Evolutionary conservation across 2,888 invertebrate genomes (phyloP), one percentile per base, ranked within the genome.

Genomic region (Oscheius sp.): DNA sequence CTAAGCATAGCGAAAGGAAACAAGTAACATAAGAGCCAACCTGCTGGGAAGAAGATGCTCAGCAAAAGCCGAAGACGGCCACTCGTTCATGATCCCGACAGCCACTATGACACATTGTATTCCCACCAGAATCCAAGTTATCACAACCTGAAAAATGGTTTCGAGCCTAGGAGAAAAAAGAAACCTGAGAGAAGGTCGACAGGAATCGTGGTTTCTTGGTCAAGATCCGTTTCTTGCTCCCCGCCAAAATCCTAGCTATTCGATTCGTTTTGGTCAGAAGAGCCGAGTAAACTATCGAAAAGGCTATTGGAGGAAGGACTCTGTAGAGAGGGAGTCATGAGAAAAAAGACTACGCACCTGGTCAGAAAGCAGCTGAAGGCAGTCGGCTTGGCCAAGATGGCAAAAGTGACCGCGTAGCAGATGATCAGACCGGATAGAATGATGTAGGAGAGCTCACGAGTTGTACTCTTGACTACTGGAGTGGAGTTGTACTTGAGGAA

Each of bases 241-340:
- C 96, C 89, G 96, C 95, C 91, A 98, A 94, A 89, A 98, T 98
- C 63, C 98, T 92, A 0, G 96, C 94, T 80, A 99, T 99, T 70
- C 98, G 92, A 91, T 97, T 98, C 11, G 98, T 98, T 92, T 98
- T 98, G 65, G 98, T 98, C 71, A 98, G 92, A 42, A 99, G 92
- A 0, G 98, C 96, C 0, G 96, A 96, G 91, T 98, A 98, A 55
- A 99, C 96, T 62, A 98, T 94, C 0, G 96, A 95, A 91, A 99
- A 98, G 89, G 96, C 95, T 90, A 97, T 94, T 2, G 84, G 84
- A 33, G 84, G 84, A 53, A 82, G 77, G 32, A 79, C 78, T 57
- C 82, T 78, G 70, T 35, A 78, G 35, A 58, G 32, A 4, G 33
- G 2, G 3, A n/a, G 47, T 13, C 2, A 29, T 10, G 47, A 47